A percentile compares a stretch with the other conserved stretches of the same genome.
Evolutionary conservation across 2,888 invertebrate genomes (phyloP).

Genomic region (Galerucella nymphaeae): DNA sequence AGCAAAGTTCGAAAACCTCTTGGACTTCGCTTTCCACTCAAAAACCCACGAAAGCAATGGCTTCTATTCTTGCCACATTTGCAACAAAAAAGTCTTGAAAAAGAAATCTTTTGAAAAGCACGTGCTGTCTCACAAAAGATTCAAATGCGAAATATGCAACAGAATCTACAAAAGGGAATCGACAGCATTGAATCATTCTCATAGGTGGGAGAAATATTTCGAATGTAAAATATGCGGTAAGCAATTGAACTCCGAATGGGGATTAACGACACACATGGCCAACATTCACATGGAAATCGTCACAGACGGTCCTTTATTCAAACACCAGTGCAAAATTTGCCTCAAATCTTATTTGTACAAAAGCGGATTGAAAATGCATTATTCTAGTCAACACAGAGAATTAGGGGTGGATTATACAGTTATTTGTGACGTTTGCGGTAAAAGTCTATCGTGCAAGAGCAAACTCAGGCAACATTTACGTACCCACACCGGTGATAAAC

Average conservation of each 20-base stretch:
- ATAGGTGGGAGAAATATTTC: constrained; percentile 56
- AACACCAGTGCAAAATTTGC: constrained; percentile 66
- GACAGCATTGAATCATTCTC: constrained; percentile 40
- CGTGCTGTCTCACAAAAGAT: constrained; percentile 60
- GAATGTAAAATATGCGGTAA: constrained; percentile 55
- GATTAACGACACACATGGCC: constrained; percentile 48
- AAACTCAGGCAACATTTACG: constrained; percentile 55
- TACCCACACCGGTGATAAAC: constrained; percentile 59
- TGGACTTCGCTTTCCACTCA: constrained; percentile 51
- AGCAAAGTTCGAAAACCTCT: constrained; percentile 62
- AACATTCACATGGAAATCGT: constrained; percentile 62
- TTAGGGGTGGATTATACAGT: constrained; percentile 65
- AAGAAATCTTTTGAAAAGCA: constrained; percentile 59
- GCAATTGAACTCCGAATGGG: constrained; percentile 52
- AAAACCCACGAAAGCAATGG: constrained; percentile 50
- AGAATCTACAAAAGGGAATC: constrained; percentile 52
- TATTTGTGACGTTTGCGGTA: constrained; percentile 54
- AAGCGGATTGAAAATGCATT: constrained; percentile 62
- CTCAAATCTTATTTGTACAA: constrained; percentile 60
- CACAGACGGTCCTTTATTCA: constrained; percentile 52
- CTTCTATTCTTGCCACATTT: constrained; percentile 55
- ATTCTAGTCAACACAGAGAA: constrained; percentile 51
- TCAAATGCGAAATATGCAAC: constrained; percentile 58
- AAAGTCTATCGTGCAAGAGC: constrained; percentile 48
- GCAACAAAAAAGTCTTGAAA: constrained; percentile 46